Base-by-base conservation (phyloP, 2,888 invertebrate genomes). In the Ametastegia equiseti region DNA sequence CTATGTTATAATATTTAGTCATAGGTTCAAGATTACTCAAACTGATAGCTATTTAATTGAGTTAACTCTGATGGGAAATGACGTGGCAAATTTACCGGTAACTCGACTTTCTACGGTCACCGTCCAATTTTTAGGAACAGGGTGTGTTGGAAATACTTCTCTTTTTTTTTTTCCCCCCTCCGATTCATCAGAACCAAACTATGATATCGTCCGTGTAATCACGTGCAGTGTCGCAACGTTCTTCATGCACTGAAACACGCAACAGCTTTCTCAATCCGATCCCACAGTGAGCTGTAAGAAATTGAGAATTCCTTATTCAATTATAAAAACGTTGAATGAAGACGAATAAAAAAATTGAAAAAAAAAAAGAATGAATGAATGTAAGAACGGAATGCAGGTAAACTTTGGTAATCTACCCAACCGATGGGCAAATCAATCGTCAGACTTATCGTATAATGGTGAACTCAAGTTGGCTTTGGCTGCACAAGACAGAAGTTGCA, bases 201-300 rank as follows among this genome's bases (percentile, higher is more conserved):
- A 60, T n/a, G n/a, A 60, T 27, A 23, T 67, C 67, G 36, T 39
- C 39, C 67, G 19, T 19, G 19, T 33, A 23, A 67, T 67, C 39
- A 39, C 67, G 19, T n/a, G n/a, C n/a, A n/a, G 67, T 67, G 19
- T 36, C 39, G 67, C 39, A 36, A 39, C 23, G 23, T 6, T 30
- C 60, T 60, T 60, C 60, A 60, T 60, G 60, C 60, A 60, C 60
- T 60, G 60, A 60, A 60, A 60, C 60, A 27, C 39, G 39, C 39
- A 67, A 23, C 27, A 39, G n/a, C 19, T 67, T 39, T 67, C 67
- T 36, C 67, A 36, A 19, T 23, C 27, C 9, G 39, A 67, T 60
- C 6, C 15, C 9, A n/a, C n/a, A 60, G 13, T 30, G 23, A 15
- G 60, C 30, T 30, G 30, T 30, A 7, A 39, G 36, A 36, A 39